Evolutionary conservation across 2,113 vertebrate genomes (phyloP), one percentile per base, ranked within the genome.

Genomic region (Melospiza melodia): DNA sequence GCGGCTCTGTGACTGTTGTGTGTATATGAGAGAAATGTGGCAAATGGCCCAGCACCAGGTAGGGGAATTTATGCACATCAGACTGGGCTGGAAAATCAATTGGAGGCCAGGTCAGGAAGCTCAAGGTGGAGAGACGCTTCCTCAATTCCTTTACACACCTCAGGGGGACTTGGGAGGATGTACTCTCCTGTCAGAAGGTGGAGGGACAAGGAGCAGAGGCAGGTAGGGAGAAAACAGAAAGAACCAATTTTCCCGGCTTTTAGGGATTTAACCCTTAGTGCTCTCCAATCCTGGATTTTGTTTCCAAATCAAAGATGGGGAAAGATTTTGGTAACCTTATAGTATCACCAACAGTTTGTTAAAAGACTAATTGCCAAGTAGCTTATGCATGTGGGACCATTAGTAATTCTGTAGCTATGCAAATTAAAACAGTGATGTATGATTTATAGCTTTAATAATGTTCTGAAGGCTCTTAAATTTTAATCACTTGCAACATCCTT

Each of bases 391-490:
- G 65, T 95, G 97, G 98, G 98, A 97, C 97, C 98, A 98, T 98
- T 98, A 98, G 97, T 97, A 98, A 98, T 98, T 98, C 97, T 96
- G 97, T 97, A 97, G 97, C 98, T 98, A 98, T 98, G 98, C 98
- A 98, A 98, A 98, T 98, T 98, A 98, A 98, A 98, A 98, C 97
- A 97, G 98, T 98, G 98, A 98, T 98, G 97, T 98, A 98, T 98
- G 98, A 98, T 98, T 98, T 98, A 98, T 98, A 98, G 98, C 97
- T 98, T 98, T 98, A 98, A 98, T 98, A 98, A 98, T 98, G 97
- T 98, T 98, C 98, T 98, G 98, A 98, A 98, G 97, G 97, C 98
- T 98, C 98, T 98, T 98, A 98, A 98, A 98, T 98, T 98, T 98
- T 98, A 98, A 98, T 98, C 98, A 98, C 98, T 98, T 97, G 98